These are phyloP conservation scores for Folsomia manolachei DNA, from an alignment of 2,888 invertebrate genomes.

Conservation along the genomic window DNA sequence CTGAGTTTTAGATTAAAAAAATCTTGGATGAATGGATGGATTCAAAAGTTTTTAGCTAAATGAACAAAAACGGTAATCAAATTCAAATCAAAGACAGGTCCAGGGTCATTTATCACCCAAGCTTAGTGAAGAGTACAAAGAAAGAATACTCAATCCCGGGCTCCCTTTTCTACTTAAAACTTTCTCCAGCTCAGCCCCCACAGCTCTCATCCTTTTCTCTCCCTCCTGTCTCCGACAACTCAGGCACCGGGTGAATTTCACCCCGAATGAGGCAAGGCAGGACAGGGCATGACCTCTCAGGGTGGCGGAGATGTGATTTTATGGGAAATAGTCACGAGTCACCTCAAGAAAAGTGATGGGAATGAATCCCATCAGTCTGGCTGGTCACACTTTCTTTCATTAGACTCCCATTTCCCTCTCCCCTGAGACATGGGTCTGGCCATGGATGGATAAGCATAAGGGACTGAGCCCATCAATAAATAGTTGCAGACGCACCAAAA, in stretches of 20 bases:
- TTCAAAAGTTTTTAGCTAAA: conserved; percentile 49
- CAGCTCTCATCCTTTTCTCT: background rate
- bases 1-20: background rate
- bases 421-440: conserved; percentile 1
- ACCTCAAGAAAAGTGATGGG: no score
- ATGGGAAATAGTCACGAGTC: background rate
- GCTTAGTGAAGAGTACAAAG: conserved; percentile 15
- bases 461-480: background rate
- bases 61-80: conserved; percentile 51
- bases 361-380: background rate
- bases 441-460: background rate
- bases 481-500: background rate
- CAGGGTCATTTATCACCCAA: conserved; percentile 36
- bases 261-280: no score
- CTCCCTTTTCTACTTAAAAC: conserved; percentile 13
- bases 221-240: background rate
- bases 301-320: no score
- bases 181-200: background rate
- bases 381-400: conserved; percentile 13
- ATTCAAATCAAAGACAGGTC: conserved; percentile 51
- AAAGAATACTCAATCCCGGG: conserved; percentile 17
- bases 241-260: background rate
- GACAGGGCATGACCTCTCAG: background rate
- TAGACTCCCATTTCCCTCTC: conserved; percentile 3
- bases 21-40: conserved; percentile 11